Evolutionary conservation across 2,113 vertebrate genomes (phyloP), one percentile per base, ranked within the genome.

Genomic region (Prionailurus viverrinus): DNA sequence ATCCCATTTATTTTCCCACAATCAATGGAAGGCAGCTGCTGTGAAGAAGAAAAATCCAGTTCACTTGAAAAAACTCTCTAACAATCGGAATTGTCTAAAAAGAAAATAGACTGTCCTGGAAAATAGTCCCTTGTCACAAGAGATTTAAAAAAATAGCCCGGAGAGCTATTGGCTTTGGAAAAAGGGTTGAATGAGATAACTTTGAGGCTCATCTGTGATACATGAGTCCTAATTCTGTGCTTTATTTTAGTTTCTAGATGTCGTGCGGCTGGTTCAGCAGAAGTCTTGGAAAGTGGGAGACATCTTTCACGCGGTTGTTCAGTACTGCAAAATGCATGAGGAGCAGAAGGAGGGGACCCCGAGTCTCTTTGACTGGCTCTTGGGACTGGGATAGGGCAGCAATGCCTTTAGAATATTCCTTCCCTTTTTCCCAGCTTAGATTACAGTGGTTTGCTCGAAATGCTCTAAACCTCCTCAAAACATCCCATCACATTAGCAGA

Each of bases 321-420:
- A 99, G 96, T 99, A 99, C 98, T 99, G 99, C 98, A 99, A 99
- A 95, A 98, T 99, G 55, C 99, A 98, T 4, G 98, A 99, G 61
- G 99, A 99, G 80, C 97, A 96, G 86, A 98, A 98, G 86, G 98
- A 88, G 4, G 90, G 94, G 51, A 94, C 98, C 18, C 99, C 99
- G 3, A 99, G 99, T 98, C 99, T 99, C 73, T 99, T 99, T 39
- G 99, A 99, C 11, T 99, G 99, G 99, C 99, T 99, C 27, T 97
- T 99, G 16, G 99, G 99, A 95, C 95, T 99, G 81, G 99, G 99
- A 97, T 99, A 99, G 98, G 39, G 18, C 68, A 76, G 19, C 33
- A 6, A 0, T 16, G 1, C 15, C 27, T n/a, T 41, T 21, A n/a
- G 5, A 36, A 15, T 8, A n/a, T 66, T 84, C 87, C 86, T 90